These are phyloP conservation scores for Syrphus vitripennis DNA, from an alignment of 2,888 invertebrate species.

Conservation along the genomic window DNA sequence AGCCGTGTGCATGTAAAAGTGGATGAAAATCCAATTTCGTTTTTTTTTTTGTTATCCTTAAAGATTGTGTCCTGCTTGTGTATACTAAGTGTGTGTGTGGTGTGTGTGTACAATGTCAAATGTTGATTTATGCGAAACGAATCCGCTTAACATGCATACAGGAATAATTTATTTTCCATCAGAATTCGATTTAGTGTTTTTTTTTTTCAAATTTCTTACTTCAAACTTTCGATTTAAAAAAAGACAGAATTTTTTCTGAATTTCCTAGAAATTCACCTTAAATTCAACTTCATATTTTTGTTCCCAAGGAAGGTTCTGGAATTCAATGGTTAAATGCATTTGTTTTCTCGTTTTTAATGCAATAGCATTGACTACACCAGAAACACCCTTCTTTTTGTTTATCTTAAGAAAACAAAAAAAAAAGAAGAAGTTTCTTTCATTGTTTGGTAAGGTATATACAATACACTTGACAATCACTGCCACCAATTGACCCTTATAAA, in stretches of 20 bases:
- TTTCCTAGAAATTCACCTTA: neutral
- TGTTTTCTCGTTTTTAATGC: neutral
- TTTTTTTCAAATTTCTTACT: constrained; percentile 57
- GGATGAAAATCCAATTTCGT: constrained; percentile 64
- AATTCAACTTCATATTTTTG: no score
- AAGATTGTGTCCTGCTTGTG: neutral
- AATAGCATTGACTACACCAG: neutral
- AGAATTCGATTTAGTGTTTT: constrained; percentile 57
- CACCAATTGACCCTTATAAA: constrained; percentile 68
- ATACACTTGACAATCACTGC: constrained; percentile 23
- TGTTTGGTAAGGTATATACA: constrained; percentile 33
- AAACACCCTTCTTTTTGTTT: neutral
- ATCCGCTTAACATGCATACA: constrained; percentile 65
- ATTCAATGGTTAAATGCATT: constrained; percentile 23
- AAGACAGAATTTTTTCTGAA: constrained; percentile 17
- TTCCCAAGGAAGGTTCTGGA: neutral
- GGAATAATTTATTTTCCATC: constrained; percentile 64
- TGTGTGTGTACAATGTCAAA: constrained; percentile 58
- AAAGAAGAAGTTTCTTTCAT: constrained; percentile 12
- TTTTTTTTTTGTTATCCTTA: constrained; percentile 20
- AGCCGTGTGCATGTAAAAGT: constrained; percentile 46
- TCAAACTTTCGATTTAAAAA: constrained; percentile 45
- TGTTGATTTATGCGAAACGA: constrained; percentile 70
- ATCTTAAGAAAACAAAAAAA: neutral
- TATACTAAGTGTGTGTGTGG: constrained; percentile 19